These are phyloP conservation scores for Halictus rubicundus DNA, from an alignment of 1,140 invertebrate species.

Conservation along the genomic window DNA sequence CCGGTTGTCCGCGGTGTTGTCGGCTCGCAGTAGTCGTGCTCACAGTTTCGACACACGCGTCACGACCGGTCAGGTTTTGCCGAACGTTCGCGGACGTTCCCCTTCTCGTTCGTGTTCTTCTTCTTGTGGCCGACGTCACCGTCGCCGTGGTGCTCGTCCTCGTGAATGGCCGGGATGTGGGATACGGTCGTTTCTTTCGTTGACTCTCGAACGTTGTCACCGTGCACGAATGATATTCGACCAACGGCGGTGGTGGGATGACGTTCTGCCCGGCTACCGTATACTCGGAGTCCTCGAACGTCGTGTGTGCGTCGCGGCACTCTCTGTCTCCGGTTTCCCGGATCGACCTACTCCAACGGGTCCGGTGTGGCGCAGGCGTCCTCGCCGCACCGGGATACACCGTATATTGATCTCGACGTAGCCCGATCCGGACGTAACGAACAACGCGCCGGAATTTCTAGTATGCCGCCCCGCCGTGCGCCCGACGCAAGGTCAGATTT, in stretches of 20 bases:
- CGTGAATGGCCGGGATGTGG: constrained; percentile 11
- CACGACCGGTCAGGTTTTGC: no score
- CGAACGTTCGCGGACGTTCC: no score
- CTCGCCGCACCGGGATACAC: constrained; percentile 38
- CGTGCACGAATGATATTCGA: not conserved
- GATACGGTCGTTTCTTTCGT: no score
- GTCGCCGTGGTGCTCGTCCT: not conserved
- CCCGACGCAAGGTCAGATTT: constrained; percentile 63
- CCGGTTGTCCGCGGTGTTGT: no score
- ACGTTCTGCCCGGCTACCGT: constrained; percentile 39
- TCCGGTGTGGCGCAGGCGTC: constrained; percentile 40
- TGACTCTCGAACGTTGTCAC: no score
- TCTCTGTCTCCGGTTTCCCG: constrained; percentile 47
- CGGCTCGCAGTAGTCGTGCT: no score
- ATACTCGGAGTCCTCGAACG: constrained; percentile 56
- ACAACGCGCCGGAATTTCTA: constrained; percentile 39
- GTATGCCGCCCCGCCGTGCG: not conserved
- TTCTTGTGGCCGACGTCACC: not conserved
- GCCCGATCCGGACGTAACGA: constrained; percentile 64
- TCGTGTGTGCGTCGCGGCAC: constrained; percentile 36
- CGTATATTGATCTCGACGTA: constrained; percentile 72
- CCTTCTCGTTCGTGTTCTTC: no score
- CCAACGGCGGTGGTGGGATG: not conserved
- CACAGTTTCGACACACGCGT: no score
- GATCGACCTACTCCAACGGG: constrained; percentile 50